Evolutionary conservation across 2,888 invertebrate species (phyloP), one percentile per base, ranked within the genome.

Genomic region (Oscheius sp.): DNA sequence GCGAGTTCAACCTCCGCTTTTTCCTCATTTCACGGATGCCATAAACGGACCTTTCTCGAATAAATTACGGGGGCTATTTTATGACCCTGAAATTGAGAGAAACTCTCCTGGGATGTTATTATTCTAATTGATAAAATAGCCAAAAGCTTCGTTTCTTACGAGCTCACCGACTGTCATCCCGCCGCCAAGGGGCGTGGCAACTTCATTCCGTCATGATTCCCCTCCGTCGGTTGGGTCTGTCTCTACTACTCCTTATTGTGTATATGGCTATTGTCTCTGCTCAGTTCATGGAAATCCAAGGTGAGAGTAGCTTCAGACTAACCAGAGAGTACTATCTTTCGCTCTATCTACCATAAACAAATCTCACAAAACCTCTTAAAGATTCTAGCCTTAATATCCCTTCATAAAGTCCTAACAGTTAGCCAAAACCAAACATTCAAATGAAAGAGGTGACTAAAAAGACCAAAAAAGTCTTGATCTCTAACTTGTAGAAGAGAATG

Each of bases 141-240:
- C n/a, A n/a, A n/a, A n/a, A n/a, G n/a, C n/a, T 48, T 52, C 52
- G n/a, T 27, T 52, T 52, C 27, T 52, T 52, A 52, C n/a, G 29
- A 27, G 27, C 27, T 52, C 33, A 33, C n/a, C 61, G 45, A 61
- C 61, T 29, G 61, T 61, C 61, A 45, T 6, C 12, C 37, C 25
- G 57, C 37, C 57, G 37, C 37, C 33, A 25, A 45, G 31, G 29
- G 64, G 64, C 64, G 64, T 15, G 37, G 64, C 64, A 27, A 20
- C 31, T 42, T 64, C 64, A 64, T 64, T 64, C 34, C 64, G 64
- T 34, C 48, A 64, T 64, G 64, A 34, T 46, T 34, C 50, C 64
- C 6, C 58, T 45, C 58, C 64, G 64, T 23, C 48, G 46, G 50
- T 33, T 64, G 45, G 46, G 64, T 48, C 64, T 64, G 45, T 45